Percentiles rank a stretch among this genome's conserved stretches.
These are phyloP conservation scores for Athalia rosae DNA, from an alignment of 2,888 invertebrate genomes.

Conservation along the genomic window DNA sequence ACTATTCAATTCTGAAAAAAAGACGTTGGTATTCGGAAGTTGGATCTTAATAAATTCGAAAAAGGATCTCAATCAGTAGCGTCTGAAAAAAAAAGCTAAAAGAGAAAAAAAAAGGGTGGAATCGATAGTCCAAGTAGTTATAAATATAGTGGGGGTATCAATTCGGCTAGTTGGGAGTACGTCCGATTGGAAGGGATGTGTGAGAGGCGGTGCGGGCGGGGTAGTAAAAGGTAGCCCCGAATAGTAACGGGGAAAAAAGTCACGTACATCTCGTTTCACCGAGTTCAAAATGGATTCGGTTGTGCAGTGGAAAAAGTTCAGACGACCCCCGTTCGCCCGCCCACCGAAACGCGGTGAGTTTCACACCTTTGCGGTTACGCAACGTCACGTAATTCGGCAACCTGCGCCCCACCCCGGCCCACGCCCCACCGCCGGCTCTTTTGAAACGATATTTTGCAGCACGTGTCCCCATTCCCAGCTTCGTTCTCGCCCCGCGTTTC, in stretches of 20 bases:
- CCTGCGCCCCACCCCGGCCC: background rate
- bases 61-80: background rate
- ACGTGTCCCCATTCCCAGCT: slow-evolving; percentile 17
- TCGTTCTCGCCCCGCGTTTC: background rate
- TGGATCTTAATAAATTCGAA: background rate
- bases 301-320: slow-evolving; percentile 12
- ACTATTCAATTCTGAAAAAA: too few relatives aligned
- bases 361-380: slow-evolving; percentile 38
- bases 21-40: rapidly evolving
- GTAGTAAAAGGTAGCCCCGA: background rate
- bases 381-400: slow-evolving; percentile 34
- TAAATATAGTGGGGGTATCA: too few relatives aligned
- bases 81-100: background rate
- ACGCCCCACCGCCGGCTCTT: background rate
- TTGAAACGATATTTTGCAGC: slow-evolving; percentile 33
- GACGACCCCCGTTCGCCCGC: background rate
- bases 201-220: background rate
- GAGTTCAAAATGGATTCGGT: slow-evolving; percentile 32
- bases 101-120: background rate
- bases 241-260: background rate
- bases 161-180: too few relatives aligned
- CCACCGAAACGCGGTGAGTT: slow-evolving; percentile 3
- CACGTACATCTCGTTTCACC: slow-evolving; percentile 31
- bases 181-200: too few relatives aligned
- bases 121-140: too few relatives aligned